Percentiles rank a stretch among this genome's conserved stretches.
Conservation (phyloP, 2,888 invertebrate species). For the Salpingus planirostris region DNA sequence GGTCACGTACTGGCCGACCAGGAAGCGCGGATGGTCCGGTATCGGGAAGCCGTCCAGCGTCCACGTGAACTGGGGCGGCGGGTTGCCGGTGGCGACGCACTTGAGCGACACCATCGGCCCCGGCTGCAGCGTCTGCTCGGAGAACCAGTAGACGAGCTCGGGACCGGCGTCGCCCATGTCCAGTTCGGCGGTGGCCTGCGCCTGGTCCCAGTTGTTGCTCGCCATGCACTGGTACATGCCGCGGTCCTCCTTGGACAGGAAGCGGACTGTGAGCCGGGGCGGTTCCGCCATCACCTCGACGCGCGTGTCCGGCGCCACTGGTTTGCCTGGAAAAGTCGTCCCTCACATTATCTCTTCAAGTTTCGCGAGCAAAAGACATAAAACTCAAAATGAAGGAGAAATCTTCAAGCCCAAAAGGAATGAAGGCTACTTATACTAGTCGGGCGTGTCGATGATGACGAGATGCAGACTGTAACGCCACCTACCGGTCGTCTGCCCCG, state of each 20-base stretch:
- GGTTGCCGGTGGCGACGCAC: conserved; percentile 91
- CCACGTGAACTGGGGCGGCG: conserved; percentile 89
- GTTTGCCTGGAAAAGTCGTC: conserved; percentile 32
- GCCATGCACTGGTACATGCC: conserved; percentile 91
- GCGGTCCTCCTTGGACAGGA: conserved; percentile 69
- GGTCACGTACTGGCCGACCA: conserved; percentile 86
- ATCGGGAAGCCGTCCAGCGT: conserved; percentile 76
- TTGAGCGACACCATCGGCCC: conserved; percentile 86
- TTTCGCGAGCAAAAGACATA: no score
- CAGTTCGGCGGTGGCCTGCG: conserved; percentile 73
- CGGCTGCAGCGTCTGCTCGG: conserved; percentile 84
- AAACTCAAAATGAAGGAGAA: background rate
- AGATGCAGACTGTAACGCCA: no score
- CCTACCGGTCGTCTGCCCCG: no score
- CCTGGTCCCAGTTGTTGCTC: conserved; percentile 75
- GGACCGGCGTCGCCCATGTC: conserved; percentile 81
- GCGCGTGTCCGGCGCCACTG: conserved; percentile 38
- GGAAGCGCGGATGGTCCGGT: conserved; percentile 57
- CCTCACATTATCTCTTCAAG: no score
- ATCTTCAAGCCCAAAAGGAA: background rate
- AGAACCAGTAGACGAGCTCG: conserved; percentile 83
- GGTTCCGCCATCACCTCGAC: conserved; percentile 37
- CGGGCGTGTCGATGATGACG: no score
- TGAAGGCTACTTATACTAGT: background rate
- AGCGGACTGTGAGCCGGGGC: conserved; percentile 46